Conservation (phyloP, 1,140 invertebrate species). For the Trichomalopsis sarcophagae region DNA sequence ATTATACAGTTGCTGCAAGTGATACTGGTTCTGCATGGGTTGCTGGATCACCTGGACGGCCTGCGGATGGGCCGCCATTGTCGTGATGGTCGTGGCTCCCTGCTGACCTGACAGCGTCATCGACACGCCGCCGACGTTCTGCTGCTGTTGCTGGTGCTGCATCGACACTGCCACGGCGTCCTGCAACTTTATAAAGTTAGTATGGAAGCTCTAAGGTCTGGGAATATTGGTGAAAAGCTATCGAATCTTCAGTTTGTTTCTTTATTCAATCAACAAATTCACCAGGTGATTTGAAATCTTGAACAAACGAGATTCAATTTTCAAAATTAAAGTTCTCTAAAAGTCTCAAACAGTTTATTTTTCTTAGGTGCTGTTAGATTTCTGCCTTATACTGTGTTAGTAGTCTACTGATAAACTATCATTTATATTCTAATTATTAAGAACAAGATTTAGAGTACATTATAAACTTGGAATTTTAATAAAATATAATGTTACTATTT, state of each 20-base stretch:
- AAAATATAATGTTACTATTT: no score
- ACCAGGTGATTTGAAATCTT: no score
- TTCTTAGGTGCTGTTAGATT: neutral
- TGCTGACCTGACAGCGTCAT: constrained; percentile 72
- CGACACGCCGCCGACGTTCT: constrained; percentile 74
- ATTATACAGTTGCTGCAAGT: constrained; percentile 86
- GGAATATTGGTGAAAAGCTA: neutral
- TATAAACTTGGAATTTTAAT: no score
- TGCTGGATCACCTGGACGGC: constrained; percentile 88
- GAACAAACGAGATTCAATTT: neutral
- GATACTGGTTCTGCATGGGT: constrained; percentile 85
- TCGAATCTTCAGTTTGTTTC: neutral
- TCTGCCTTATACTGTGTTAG: neutral
- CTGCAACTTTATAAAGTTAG: constrained; percentile 60
- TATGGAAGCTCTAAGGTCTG: neutral
- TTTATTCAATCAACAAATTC: neutral
- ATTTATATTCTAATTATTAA: no score
- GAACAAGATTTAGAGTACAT: no score
- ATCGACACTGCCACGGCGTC: constrained; percentile 71
- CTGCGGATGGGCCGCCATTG: constrained; percentile 72
- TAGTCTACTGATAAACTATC: neutral
- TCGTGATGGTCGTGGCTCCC: constrained; percentile 71
- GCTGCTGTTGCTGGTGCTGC: constrained; percentile 78
- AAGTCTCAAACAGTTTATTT: constrained; percentile 12
- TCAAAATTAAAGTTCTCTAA: neutral